Base-by-base conservation (phyloP, 2,888 invertebrate genomes). In the Eucera pruinosa region DNA sequence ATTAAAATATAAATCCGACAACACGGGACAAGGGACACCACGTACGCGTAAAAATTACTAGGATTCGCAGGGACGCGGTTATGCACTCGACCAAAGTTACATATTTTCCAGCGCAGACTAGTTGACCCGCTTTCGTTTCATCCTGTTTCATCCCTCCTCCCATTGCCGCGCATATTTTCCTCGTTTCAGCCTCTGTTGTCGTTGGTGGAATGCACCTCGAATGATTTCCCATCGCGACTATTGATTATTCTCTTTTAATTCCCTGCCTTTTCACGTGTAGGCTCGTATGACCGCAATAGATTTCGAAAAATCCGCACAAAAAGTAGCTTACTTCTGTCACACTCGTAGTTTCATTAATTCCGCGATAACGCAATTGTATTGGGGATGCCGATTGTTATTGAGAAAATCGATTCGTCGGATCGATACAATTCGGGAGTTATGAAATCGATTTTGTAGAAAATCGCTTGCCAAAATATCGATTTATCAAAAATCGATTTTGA, bases 1-100 rank as follows among this genome's bases (percentile, higher is more conserved):
- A 69, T 69, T 69, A 69, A 69, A 61, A 69, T 69, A 69, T 61
- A 43, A 69, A 61, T 69, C 52, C 41, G 7, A 36, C 27, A 25
- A 20, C 25, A 25, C 9, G 25, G 25, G 52, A 61, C 43, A 68
- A 23, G 23, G 15, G 33, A n/a, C 15, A 13, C 6, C 58, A 41
- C 48, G 20, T 48, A 20, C 11, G n/a, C 50, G 23, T 6, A 60
- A 61, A 61, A 61, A 61, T 68, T 52, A 61, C 39, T 52, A 43
- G 68, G 30, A 71, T 55, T 68, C 11, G 30, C 20, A 45, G 39
- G 27, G 39, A 15, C 25, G 39, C 20, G 30, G 45, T 57, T 69
- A 66, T 45, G 66, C 67, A 43, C 41, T 25, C 36, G 66, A 69
- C 45, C 25, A 4, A 68, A 64, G 69, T 70, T 67, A n/a, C 68